Conservation (phyloP, 2,888 invertebrate genomes). For the Alcis repandata region DNA sequence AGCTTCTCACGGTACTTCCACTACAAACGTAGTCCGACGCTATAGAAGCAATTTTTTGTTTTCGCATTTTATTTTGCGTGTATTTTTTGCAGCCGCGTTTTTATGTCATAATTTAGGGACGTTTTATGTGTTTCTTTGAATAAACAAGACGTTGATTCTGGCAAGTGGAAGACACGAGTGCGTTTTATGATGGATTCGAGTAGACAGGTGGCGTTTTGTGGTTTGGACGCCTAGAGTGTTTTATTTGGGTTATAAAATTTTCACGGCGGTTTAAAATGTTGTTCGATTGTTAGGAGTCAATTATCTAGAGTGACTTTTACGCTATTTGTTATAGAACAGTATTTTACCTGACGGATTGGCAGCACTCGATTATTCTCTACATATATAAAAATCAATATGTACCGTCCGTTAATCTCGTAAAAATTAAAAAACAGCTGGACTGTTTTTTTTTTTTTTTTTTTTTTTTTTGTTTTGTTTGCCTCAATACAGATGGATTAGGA, state of each 20-base stretch:
- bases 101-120: slow-evolving; percentile 45
- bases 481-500: background rate
- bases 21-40: no score
- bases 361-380: no score
- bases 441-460: no score
- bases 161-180: slow-evolving; percentile 27
- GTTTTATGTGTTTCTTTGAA: slow-evolving; percentile 46
- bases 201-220: slow-evolving; percentile 31
- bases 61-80: slow-evolving; percentile 36
- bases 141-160: slow-evolving; percentile 39
- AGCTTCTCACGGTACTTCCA: no score
- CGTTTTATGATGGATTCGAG: slow-evolving; percentile 29
- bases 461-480: no score
- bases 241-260: slow-evolving; percentile 10
- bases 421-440: no score
- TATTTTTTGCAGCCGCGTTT: slow-evolving; percentile 38
- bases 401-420: no score
- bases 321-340: background rate
- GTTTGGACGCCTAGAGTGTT: slow-evolving; percentile 21
- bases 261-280: slow-evolving; percentile 15
- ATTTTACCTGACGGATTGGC: no score
- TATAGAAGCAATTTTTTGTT: slow-evolving; percentile 29
- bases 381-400: no score
- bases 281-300: background rate
- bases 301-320: background rate